Base-by-base conservation (phyloP, 2,797 vertebrate species). In the Mormyrops attenuatus region DNA sequence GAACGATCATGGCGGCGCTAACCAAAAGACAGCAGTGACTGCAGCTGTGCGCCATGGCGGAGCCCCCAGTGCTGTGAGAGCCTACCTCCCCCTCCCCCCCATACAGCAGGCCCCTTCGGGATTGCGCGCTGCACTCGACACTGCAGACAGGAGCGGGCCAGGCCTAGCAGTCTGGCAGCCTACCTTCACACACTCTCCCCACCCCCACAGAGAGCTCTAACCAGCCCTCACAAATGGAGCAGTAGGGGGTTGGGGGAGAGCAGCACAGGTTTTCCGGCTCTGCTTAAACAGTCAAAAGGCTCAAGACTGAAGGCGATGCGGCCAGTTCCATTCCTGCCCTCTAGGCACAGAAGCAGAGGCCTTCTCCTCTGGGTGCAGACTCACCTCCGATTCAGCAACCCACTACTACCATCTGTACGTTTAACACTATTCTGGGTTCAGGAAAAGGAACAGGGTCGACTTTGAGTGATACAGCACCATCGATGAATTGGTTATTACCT, bases 161-260 rank as follows among this genome's bases (percentile, higher is more conserved):
- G 49, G 38, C 69, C 50, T 44, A 50, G 17, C 69, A 50, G 44
- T 17, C 22, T 44, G 47, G 17, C 69, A 34, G 47, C 15, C 47
- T 88, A 50, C 88, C 66, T 22, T 22, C 69, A 80, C 22, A 44
- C 22, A 47, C 26, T 26, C 30, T 41, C 86, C 88, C 88, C 5
- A 20, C n/a, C 4, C 34, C 86, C 73, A 1, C 90, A 50, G 82
- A 85, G 22, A 49, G n/a, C 82, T 85, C 82, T 49, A 85, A 85
- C 82, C 82, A 85, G 82, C 82, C 82, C 82, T 85, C 82, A 44
- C 47, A 85, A 85, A 85, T 85, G 82, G 49, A 85, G 82, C 44
- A 52, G 47, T 84, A n/a, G 80, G 80, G 80, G 80, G 17, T 44
- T 9, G 82, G 82, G 73, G 73, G 73, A 30, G 22, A 66, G 73